Evolutionary conservation across 2,797 vertebrate species (phyloP).

Genomic region (Pristis pectinata): DNA sequence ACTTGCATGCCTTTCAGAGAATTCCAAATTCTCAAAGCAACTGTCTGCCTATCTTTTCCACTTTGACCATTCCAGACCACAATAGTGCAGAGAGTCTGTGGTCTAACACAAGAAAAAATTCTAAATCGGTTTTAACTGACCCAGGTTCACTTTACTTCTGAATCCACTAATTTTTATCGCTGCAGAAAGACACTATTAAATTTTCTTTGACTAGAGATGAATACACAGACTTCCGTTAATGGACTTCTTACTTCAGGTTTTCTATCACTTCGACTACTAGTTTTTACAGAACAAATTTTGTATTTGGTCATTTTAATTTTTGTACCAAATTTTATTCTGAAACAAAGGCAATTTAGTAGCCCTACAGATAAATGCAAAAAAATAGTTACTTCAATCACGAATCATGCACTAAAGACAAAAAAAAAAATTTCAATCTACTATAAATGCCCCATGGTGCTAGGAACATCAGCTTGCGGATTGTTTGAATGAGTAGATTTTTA

Average conservation of each 20-base stretch:
- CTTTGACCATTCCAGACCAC: background rate
- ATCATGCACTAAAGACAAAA: background rate
- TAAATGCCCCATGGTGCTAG: background rate
- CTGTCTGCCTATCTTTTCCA: background rate
- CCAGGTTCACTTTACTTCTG: background rate
- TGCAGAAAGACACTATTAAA: background rate
- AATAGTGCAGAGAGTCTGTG: background rate
- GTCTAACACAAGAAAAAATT: background rate
- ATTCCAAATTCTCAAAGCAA: background rate
- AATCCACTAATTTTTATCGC: background rate
- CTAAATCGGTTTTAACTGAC: background rate
- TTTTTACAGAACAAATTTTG: slow-evolving; percentile 28
- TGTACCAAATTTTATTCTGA: background rate
- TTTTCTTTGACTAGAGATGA: background rate
- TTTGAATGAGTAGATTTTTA: background rate
- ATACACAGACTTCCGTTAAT: slow-evolving; percentile 6
- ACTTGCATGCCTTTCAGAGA: background rate
- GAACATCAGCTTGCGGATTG: background rate
- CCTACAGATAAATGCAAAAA: background rate
- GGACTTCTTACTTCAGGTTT: background rate
- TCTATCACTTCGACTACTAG: background rate
- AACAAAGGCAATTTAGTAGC: background rate
- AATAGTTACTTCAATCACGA: background rate
- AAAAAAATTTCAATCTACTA: background rate
- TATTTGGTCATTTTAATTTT: background rate